Evolutionary conservation across 2,888 invertebrate genomes (phyloP), one percentile per base, ranked within the genome.

Genomic region (Eupithecia exiguata): DNA sequence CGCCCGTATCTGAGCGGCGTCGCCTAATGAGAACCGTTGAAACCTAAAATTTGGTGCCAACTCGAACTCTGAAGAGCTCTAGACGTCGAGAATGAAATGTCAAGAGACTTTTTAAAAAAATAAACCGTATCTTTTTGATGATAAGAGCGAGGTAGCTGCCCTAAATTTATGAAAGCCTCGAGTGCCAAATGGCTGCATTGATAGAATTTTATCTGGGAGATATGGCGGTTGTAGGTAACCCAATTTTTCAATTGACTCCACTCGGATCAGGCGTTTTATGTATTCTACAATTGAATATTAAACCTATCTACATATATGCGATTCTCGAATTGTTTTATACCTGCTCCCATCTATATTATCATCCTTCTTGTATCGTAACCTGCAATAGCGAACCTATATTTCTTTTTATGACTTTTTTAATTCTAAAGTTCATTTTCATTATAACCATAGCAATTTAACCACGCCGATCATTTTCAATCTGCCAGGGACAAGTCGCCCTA

Each of bases 31-130:
- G 92, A 92, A 92, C 88, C 92, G 91, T 90, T 88, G 91, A 88
- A 88, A 92, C 88, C 92, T 92, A 90, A 93, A 93, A 93, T 93
- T 93, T 90, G 91, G 92, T 91, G 91, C 93, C 92, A 92, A 92
- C 92, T 93, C 93, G 89, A 92, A 92, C 91, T 91, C 87, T 88
- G 84, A 87, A 92, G 90, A 89, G 87, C 88, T 86, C 88, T 90
- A 86, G 85, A 89, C 82, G 77, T 81, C 83, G 79, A 81, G 87
- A 74, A 78, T 70, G 70, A 74, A 74, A 76, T 79, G 66, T 71
- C 71, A 73, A 75, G 70, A 72, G 53, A 49, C 21, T 66, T 65
- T 63, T 71, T 77, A 80, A 79, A 53, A 73, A 85, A 85, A 84
- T 79, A 79, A 79, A 76, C 81, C 82, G 74, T 80, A 84, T 83